Percentiles rank a stretch among this genome's conserved stretches.
phyloP scores from a whole-genome alignment of 2,113 vertebrate genomes.

The Andinoacara biseriatus region DNA sequence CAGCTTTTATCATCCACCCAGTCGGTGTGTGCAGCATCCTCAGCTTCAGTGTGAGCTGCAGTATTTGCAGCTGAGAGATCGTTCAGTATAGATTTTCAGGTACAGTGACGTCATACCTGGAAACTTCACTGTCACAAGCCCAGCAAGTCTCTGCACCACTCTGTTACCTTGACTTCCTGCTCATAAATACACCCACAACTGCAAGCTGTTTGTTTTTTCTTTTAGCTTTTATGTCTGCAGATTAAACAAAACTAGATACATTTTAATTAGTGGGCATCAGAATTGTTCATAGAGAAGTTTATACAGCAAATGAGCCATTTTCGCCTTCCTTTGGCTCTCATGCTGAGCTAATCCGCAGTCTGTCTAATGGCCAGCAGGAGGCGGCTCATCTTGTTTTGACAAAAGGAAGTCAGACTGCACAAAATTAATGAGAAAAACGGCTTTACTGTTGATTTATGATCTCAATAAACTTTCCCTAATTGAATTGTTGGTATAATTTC shows the following conservation, averaged over 20 bases:
- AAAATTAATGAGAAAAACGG: background rate
- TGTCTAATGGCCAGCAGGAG: rapidly evolving
- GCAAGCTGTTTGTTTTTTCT: background rate
- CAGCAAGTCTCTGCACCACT: background rate
- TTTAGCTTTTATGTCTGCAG: background rate
- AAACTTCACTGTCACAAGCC: background rate
- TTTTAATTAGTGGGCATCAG: too few relatives aligned
- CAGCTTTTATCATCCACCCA: rapidly evolving
- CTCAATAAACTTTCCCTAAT: background rate
- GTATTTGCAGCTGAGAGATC: background rate
- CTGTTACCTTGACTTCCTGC: background rate
- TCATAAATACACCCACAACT: background rate
- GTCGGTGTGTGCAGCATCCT: background rate
- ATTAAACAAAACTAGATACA: too few relatives aligned
- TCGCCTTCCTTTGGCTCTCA: background rate
- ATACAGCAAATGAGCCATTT: background rate
- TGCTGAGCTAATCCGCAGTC: background rate
- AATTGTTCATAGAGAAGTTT: too few relatives aligned
- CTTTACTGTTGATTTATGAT: background rate
- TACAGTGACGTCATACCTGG: background rate
- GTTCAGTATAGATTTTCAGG: background rate
- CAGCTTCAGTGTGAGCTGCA: background rate
- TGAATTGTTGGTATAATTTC: background rate
- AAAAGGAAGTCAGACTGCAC: background rate
- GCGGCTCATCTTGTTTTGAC: background rate